phyloP scores from a whole-genome alignment of 53 echinoderm and acorn worm species.

The Apostichopus leukothele region DNA sequence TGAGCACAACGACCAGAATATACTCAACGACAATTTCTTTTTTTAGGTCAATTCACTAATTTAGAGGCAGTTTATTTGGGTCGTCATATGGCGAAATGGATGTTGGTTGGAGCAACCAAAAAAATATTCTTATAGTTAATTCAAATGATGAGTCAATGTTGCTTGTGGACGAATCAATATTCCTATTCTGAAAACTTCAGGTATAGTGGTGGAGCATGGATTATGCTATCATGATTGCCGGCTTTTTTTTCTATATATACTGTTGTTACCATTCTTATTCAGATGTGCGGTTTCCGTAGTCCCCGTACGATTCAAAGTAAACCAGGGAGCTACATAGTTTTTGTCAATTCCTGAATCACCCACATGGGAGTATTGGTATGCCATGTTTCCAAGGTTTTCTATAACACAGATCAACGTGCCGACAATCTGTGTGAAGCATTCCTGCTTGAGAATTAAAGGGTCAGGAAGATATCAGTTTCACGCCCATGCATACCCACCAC shows the following conservation, averaged over 20 bases:
- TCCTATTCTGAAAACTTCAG: not conserved
- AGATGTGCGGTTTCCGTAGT: no score
- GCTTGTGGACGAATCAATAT: constrained; percentile 31
- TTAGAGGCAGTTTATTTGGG: constrained; percentile 10
- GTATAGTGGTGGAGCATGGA: no score
- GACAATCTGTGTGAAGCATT: not conserved
- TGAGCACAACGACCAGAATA: not conserved
- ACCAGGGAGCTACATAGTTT: not conserved
- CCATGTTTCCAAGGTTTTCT: constrained; percentile 19
- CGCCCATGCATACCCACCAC: not conserved
- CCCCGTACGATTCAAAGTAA: not conserved
- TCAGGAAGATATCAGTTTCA: not conserved
- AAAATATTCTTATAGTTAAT: not conserved
- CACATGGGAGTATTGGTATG: constrained; percentile 28
- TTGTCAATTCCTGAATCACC: constrained; percentile 23
- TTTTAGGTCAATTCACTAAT: constrained; percentile 12
- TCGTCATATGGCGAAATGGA: not conserved
- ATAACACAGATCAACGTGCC: not conserved
- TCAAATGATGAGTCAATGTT: constrained; percentile 14
- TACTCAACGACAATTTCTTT: not conserved
- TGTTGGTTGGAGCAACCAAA: not conserved
- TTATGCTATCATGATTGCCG: no score
- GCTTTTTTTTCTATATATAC: no score
- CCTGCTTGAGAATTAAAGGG: not conserved
- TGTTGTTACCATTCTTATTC: no score